Percentiles rank a stretch among this genome's conserved stretches.
Evolutionary conservation across 2,888 invertebrate genomes (phyloP).

Genomic region (Drosophila koepferae): DNA sequence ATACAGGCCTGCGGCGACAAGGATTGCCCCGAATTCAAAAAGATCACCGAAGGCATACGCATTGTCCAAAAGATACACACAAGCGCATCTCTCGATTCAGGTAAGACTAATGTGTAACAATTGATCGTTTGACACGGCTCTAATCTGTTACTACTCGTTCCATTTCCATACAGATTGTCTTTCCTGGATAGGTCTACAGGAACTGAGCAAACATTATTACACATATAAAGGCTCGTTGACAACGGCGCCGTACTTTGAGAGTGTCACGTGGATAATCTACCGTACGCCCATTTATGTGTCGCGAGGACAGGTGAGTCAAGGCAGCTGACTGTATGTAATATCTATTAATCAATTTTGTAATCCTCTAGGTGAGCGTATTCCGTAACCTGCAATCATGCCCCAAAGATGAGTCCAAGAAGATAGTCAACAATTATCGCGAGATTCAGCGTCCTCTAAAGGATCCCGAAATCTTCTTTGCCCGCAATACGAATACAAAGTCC

Average conservation of each 20-base stretch:
- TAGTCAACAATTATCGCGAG: constrained; percentile 85
- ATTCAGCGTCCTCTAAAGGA: constrained; percentile 84
- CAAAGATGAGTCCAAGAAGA: constrained; percentile 84
- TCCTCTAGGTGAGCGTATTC: constrained; percentile 82
- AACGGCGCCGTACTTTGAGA: constrained; percentile 90
- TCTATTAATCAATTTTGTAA: background rate
- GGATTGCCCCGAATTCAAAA: constrained; percentile 87
- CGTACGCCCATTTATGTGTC: constrained; percentile 89
- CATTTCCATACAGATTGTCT: constrained; percentile 86
- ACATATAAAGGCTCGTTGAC: constrained; percentile 91
- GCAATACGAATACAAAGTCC: constrained; percentile 84
- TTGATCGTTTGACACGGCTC: background rate
- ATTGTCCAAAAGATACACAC: constrained; percentile 84
- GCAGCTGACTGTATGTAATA: background rate
- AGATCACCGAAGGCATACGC: constrained; percentile 86
- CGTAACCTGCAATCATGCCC: constrained; percentile 85
- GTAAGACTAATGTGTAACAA: constrained; percentile 53
- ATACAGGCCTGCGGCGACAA: constrained; percentile 88
- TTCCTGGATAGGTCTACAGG: constrained; percentile 89
- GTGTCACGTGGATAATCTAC: constrained; percentile 91
- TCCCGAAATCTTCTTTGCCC: constrained; percentile 84
- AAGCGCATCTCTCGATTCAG: constrained; percentile 84
- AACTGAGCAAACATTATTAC: constrained; percentile 89
- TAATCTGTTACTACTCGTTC: background rate
- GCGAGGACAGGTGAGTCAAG: constrained; percentile 87